Percentiles rank a stretch among this genome's conserved stretches.
phyloP scores from a whole-genome alignment of 2,797 vertebrate genomes.

The Octomys mimax region DNA sequence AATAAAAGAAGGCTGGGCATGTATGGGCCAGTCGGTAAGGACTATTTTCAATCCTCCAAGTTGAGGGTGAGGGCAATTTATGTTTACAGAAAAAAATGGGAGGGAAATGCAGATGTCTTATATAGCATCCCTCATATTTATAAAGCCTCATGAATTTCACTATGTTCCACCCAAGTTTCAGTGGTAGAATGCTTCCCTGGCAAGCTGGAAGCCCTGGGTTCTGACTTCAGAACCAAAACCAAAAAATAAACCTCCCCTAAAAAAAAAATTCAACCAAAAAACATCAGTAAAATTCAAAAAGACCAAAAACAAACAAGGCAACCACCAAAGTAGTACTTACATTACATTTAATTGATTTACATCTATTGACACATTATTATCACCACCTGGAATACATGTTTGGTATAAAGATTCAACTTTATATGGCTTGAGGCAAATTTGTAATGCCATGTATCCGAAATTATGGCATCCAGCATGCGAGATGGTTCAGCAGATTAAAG shows the following conservation, averaged over 20 bases:
- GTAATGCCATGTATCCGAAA: background rate
- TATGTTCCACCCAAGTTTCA: no score
- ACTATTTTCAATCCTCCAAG: background rate
- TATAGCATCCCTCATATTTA: no score
- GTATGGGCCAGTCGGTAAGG: background rate
- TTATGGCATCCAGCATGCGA: background rate
- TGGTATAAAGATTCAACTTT: background rate
- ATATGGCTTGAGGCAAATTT: background rate
- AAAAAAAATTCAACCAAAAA: no score
- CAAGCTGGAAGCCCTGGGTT: no score
- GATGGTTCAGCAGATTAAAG: no score
- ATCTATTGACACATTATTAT: background rate
- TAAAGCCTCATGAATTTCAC: background rate
- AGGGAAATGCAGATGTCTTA: background rate
- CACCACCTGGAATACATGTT: background rate
- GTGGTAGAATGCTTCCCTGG: no score
- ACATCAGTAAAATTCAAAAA: no score
- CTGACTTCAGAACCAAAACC: no score
- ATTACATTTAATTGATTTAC: background rate
- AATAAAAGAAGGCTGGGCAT: background rate
- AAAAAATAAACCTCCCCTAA: no score
- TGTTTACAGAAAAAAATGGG: background rate
- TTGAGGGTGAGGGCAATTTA: background rate
- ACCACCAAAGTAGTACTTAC: background rate
- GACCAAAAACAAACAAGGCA: no score